Percentiles rank a stretch among this genome's conserved stretches.
Conservation (phyloP, 2,113 vertebrate genomes). For the Rutilus rutilus region DNA sequence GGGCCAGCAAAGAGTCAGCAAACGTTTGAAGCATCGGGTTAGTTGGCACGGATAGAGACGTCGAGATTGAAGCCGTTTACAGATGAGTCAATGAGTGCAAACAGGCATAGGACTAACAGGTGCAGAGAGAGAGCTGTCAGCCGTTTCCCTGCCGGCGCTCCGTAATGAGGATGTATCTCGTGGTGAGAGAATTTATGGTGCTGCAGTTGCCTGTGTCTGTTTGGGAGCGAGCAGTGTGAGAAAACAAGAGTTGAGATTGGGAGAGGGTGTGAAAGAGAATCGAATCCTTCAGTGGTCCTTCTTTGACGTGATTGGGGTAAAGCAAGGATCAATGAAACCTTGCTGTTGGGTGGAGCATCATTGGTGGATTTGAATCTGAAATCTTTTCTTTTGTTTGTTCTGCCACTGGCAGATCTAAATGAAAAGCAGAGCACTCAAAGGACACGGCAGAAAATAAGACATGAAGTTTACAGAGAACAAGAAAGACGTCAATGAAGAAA, state of each 20-base stretch:
- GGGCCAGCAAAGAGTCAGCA: slow-evolving; percentile 13
- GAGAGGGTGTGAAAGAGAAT: slow-evolving; percentile 6
- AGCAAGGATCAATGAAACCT: slow-evolving; percentile 26
- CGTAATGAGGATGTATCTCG: slow-evolving; percentile 44
- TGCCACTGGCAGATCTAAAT: slow-evolving; percentile 26
- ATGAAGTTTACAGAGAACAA: slow-evolving; percentile 40
- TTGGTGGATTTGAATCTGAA: slow-evolving; percentile 37
- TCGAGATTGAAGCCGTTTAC: slow-evolving; percentile 28
- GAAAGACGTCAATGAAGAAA: slow-evolving; percentile 24
- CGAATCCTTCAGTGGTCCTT: slow-evolving; percentile 19
- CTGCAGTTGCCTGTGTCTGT: slow-evolving; percentile 40
- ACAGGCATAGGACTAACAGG: slow-evolving; percentile 40
- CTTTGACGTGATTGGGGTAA: slow-evolving; percentile 25
- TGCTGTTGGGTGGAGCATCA: slow-evolving; percentile 18
- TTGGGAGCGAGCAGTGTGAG: neutral
- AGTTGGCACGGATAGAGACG: slow-evolving; percentile 7
- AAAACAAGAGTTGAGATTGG: slow-evolving; percentile 14
- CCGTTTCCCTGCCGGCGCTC: neutral
- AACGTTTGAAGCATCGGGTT: slow-evolving; percentile 16
- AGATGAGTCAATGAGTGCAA: slow-evolving; percentile 41
- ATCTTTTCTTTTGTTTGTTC: slow-evolving; percentile 30
- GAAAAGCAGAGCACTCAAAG: slow-evolving; percentile 15
- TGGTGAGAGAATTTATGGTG: slow-evolving; percentile 22
- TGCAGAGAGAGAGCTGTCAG: slow-evolving; percentile 40
- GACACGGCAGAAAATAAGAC: slow-evolving; percentile 14